phyloP scores from a whole-genome alignment of 2,113 vertebrate genomes.

The Canis aureus region DNA sequence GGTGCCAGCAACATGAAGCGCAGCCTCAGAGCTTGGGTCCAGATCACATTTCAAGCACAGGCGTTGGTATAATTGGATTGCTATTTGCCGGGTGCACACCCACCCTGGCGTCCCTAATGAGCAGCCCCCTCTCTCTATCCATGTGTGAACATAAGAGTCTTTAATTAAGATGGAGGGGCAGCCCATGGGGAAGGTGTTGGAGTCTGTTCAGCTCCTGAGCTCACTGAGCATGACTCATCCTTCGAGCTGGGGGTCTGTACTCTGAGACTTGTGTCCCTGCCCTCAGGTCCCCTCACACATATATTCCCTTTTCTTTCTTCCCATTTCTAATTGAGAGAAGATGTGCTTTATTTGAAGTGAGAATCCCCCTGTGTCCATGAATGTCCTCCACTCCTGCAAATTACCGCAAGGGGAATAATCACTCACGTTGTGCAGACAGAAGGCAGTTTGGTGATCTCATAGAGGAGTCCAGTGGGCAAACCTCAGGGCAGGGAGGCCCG shows the following conservation, averaged over 20 bases:
- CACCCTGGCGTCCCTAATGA: conserved; percentile 39
- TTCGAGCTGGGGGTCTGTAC: conserved; percentile 51
- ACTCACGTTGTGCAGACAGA: conserved; percentile 72
- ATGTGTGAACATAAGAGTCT: conserved; percentile 59
- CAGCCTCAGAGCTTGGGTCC: conserved; percentile 11
- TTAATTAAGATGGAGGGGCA: conserved; percentile 68
- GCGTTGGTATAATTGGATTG: conserved; percentile 65
- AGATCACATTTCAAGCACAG: conserved; percentile 56
- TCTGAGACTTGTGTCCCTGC: conserved; percentile 52
- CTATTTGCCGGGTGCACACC: conserved; percentile 63
- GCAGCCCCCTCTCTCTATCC: neutral
- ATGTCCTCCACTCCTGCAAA: conserved; percentile 72
- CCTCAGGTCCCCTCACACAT: neutral
- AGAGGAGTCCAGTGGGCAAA: neutral
- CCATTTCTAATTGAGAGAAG: conserved; percentile 74
- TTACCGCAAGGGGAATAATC: conserved; percentile 63
- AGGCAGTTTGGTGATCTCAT: conserved; percentile 70
- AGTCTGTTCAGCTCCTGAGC: conserved; percentile 80
- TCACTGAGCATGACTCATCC: conserved; percentile 76
- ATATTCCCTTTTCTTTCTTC: neutral
- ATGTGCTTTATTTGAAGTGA: conserved; percentile 75
- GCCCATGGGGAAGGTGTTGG: conserved; percentile 72
- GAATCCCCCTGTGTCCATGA: conserved; percentile 59
- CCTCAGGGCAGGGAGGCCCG: neutral
- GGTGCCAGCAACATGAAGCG: conserved; percentile 73